Evolutionary conservation across 2,888 invertebrate genomes (phyloP).

Genomic region (Temnothorax rugatulus): DNA sequence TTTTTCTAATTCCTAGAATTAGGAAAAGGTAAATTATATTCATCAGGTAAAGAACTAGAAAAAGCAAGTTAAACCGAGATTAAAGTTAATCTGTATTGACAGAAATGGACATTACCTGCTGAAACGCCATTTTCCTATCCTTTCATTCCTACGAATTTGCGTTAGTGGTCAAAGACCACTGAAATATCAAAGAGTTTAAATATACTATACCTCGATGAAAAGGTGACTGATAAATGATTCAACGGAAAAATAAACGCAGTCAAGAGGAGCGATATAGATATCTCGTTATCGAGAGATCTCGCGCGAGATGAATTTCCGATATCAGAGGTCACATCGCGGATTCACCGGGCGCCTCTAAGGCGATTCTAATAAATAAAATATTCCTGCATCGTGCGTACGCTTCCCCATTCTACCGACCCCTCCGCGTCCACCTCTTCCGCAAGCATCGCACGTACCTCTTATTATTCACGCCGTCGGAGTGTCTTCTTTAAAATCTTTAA

Average conservation of each 20-base stretch:
- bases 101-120: too few species aligned
- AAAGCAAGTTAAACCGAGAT: too few species aligned
- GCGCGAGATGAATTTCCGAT: not conserved
- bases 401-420: conserved; percentile 67
- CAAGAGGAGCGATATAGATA: conserved; percentile 44
- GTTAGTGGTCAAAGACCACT: too few species aligned
- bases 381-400: conserved; percentile 69
- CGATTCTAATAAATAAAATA: conserved; percentile 69
- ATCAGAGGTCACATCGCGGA: not conserved
- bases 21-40: too few species aligned
- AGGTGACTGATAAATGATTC: not conserved
- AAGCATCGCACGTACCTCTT: conserved; percentile 70
- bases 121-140: too few species aligned
- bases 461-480: conserved; percentile 69
- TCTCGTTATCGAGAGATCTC: too few species aligned
- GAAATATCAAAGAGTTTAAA: not conserved
- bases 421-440: conserved; percentile 50
- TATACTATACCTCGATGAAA: conserved; percentile 59
- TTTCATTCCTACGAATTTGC: too few species aligned
- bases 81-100: too few species aligned
- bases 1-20: too few species aligned
- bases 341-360: not conserved
- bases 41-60: too few species aligned
- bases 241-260: conserved; percentile 28
- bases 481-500: conserved; percentile 58